Percentiles rank a stretch among this genome's conserved stretches.
phyloP scores from a whole-genome alignment of 92 coral and sea anemone species.

The Epizoanthus scotinus region DNA sequence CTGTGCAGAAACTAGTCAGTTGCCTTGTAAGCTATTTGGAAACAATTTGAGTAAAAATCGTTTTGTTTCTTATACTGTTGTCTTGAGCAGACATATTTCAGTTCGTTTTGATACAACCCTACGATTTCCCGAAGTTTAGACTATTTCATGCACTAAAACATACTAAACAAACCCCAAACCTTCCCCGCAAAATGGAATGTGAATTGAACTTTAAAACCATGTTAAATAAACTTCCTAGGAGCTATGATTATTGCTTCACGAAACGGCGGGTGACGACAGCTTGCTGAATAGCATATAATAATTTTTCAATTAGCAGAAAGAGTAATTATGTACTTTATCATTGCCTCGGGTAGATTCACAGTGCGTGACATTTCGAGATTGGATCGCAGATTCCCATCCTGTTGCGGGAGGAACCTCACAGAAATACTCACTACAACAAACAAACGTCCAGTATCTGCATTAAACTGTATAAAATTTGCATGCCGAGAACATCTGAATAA shows the following conservation, averaged over 20 bases:
- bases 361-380: not conserved
- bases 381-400: not conserved
- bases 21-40: slow-evolving; percentile 20
- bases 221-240: slow-evolving; percentile 29
- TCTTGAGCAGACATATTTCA: not conserved
- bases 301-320: slow-evolving; percentile 39
- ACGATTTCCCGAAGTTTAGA: not conserved
- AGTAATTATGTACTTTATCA: not conserved
- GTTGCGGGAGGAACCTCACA: too few species aligned
- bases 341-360: slow-evolving; percentile 5
- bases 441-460: too few species aligned
- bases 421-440: too few species aligned
- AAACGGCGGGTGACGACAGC: slow-evolving; percentile 58
- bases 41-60: not conserved
- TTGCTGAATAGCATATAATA: slow-evolving; percentile 58
- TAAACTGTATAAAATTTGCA: too few species aligned
- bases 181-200: slow-evolving; percentile 2
- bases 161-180: not conserved
- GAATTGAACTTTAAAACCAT: slow-evolving; percentile 41
- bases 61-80: not conserved
- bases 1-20: slow-evolving; percentile 3
- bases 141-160: not conserved
- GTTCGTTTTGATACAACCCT: not conserved
- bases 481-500: too few species aligned
- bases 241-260: slow-evolving; percentile 27